Base-by-base conservation (phyloP, 2,797 vertebrate species). In the Spinibarbus caldwelli region DNA sequence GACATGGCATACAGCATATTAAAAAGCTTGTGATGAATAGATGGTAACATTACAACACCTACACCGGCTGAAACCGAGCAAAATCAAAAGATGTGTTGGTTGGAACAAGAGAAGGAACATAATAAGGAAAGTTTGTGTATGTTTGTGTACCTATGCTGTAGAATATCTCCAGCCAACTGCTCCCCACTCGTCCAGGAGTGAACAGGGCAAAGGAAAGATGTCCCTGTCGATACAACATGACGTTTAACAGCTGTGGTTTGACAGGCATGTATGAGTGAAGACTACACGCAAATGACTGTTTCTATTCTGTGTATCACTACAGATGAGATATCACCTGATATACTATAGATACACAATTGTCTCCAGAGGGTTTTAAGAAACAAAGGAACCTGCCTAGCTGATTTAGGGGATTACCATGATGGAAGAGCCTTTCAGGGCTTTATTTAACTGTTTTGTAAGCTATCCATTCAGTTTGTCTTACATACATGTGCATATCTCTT, bases 171-270 rank as follows among this genome's bases (percentile, higher is more conserved):
- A 3, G 97, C 96, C 89, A 99, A 90, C 71, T 97, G 97, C 89
- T 99, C 98, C 15, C 98, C 98, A 0, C 95, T 97, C 80, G 95
- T 98, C 98, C 98, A 99, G 71, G 97, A 97, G 87, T 98, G 95
- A 34, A 98, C 90, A 0, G 97, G 97, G 92, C 97, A 98, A 88
- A 97, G 94, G 86, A 97, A 97, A 0, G 95, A 96, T 80, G 94
- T 95, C 29, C 97, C 98, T 99, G 90, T 47, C 71, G 72, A 64
- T 71, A 62, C 14, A 82, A 78, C 62, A 82, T 31, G 54, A 41
- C 2, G 26, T 52, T 21, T 86, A 10, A 84, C 23, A 45, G 47
- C 38, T 84, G 75, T 57, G 75, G 64, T 23, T 1, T 8, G 38
- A 89, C 67, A 73, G 66, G 41, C 11, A 7, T 21, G 62, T 43